A percentile compares a stretch with the other conserved stretches of the same genome.
These are phyloP conservation scores for Pterostichus madidus DNA, from an alignment of 2,888 invertebrate genomes.

Conservation along the genomic window DNA sequence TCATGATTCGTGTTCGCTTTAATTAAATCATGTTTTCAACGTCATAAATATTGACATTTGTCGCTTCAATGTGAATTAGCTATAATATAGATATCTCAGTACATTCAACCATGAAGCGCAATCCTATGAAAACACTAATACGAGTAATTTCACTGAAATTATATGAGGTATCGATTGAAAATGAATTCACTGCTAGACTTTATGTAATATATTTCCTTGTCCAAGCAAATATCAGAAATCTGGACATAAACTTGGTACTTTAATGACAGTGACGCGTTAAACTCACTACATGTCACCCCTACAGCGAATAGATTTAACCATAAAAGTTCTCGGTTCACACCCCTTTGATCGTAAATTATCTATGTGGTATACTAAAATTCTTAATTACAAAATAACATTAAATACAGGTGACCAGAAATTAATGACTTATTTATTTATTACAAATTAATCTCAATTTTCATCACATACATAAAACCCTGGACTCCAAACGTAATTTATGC, in stretches of 20 bases:
- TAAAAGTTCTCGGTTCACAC: slow-evolving; percentile 17
- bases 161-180: slow-evolving; percentile 19
- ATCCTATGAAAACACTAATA: background rate
- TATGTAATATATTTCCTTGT: background rate
- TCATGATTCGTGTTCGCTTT: background rate
- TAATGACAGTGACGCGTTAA: slow-evolving; percentile 2
- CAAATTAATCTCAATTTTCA: too few species aligned
- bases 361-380: too few species aligned
- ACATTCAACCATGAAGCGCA: background rate
- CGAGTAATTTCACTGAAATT: slow-evolving; percentile 25
- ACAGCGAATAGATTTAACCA: slow-evolving; percentile 6
- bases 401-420: too few species aligned
- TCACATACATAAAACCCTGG: too few species aligned
- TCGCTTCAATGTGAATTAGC: background rate
- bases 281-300: slow-evolving; percentile 5
- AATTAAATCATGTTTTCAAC: slow-evolving; percentile 33
- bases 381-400: too few species aligned
- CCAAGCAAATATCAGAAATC: background rate
- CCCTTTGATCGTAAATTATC: background rate
- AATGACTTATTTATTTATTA: too few species aligned
- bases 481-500: too few species aligned
- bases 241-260: slow-evolving; percentile 11
- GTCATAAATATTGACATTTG: slow-evolving; percentile 12
- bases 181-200: slow-evolving; percentile 29
- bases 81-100: slow-evolving; percentile 9